Percentiles rank a stretch among this genome's conserved stretches.
phyloP scores from a whole-genome alignment of 2,113 vertebrate species.

The Dicerorhinus sumatrensis region DNA sequence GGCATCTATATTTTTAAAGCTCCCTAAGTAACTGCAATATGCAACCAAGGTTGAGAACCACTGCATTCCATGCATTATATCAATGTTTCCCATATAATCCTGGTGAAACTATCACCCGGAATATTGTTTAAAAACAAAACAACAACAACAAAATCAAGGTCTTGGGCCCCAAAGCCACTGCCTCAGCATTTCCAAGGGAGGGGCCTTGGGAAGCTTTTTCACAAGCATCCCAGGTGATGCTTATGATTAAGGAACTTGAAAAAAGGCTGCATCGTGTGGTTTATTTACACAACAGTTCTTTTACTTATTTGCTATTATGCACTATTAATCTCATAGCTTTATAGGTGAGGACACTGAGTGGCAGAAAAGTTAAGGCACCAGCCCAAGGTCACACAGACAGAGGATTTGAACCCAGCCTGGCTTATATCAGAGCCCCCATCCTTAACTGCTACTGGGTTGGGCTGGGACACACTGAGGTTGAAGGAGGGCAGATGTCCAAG shows the following conservation, averaged over 20 bases:
- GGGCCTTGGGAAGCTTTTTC: neutral
- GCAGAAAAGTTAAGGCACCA: neutral
- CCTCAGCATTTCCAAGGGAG: neutral
- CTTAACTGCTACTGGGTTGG: neutral
- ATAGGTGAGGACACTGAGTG: neutral
- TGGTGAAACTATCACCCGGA: neutral
- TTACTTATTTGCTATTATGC: neutral
- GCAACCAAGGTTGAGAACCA: neutral
- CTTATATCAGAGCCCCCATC: neutral
- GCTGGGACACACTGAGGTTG: neutral
- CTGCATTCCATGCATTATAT: fast-evolving
- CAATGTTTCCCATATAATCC: neutral
- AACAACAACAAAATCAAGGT: neutral
- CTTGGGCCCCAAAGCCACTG: neutral
- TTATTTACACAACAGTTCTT: neutral
- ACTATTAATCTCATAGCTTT: neutral
- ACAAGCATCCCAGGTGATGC: neutral
- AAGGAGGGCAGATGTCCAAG: neutral
- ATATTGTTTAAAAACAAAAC: neutral
- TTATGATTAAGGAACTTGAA: neutral
- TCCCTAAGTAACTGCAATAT: neutral
- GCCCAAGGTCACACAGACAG: neutral
- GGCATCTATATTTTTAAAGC: neutral
- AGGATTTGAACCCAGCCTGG: neutral
- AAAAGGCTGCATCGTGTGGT: neutral